Evolutionary conservation across 2,113 vertebrate genomes (phyloP).

Genomic region (Chaetodon auriga): DNA sequence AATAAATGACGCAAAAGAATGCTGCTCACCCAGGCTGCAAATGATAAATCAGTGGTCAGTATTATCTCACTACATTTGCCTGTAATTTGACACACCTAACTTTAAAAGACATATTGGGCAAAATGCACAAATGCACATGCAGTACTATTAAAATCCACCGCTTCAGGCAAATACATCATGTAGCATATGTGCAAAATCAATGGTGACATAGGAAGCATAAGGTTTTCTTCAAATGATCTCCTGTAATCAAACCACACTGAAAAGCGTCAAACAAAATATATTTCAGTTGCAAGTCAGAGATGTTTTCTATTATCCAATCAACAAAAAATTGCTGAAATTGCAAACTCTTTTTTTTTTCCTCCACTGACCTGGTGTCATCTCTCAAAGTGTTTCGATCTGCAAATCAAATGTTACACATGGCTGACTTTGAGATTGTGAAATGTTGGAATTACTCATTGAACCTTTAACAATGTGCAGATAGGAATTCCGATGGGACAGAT

Average conservation of each 20-base stretch:
- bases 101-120: neutral
- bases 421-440: constrained; percentile 17
- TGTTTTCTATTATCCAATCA: neutral
- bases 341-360: neutral
- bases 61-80: neutral
- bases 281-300: neutral
- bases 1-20: neutral
- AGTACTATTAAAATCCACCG: neutral
- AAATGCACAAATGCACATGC: neutral
- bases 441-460: constrained; percentile 21
- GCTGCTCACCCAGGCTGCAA: neutral
- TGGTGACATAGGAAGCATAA: neutral
- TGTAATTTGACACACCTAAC: neutral
- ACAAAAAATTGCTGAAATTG: neutral
- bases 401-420: constrained; percentile 21
- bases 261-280: neutral
- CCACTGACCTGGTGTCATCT: constrained; percentile 15
- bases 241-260: neutral
- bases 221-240: neutral
- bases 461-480: constrained; percentile 19
- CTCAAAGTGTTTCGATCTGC: constrained; percentile 1
- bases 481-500: constrained; percentile 45
- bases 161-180: neutral
- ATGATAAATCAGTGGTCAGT: neutral
- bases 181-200: neutral